Percentiles rank a stretch among this genome's conserved stretches.
Evolutionary conservation across 2,797 vertebrate species (phyloP).

Genomic region (Telmatherina bonti): DNA sequence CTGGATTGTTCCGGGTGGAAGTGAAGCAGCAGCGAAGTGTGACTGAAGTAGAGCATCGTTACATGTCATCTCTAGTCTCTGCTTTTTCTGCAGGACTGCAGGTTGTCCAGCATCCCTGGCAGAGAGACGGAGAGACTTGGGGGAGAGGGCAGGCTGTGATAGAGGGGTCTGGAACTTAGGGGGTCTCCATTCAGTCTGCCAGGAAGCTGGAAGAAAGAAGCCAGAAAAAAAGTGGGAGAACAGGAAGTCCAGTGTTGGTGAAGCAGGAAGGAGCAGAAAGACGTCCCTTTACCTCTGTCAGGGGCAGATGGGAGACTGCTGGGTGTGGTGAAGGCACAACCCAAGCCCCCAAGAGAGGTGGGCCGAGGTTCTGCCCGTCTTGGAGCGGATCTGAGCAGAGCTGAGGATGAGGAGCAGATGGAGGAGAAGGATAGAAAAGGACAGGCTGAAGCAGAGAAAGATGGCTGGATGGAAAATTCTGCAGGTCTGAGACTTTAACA

Average conservation of each 20-base stretch:
- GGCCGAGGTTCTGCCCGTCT: slow-evolving; percentile 52
- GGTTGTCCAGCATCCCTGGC: slow-evolving; percentile 39
- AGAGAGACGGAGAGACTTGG: slow-evolving; percentile 65
- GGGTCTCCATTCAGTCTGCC: slow-evolving; percentile 85
- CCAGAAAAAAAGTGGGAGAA: not conserved
- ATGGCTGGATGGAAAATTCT: not conserved
- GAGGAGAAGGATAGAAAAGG: slow-evolving; percentile 40
- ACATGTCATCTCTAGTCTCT: slow-evolving; percentile 65
- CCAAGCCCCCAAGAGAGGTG: slow-evolving; percentile 47
- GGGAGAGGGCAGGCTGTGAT: slow-evolving; percentile 58
- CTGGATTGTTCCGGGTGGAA: not conserved
- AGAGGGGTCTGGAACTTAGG: slow-evolving; percentile 75
- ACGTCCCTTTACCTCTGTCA: slow-evolving; percentile 74
- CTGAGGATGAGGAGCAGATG: slow-evolving; percentile 47
- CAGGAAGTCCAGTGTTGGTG: slow-evolving; percentile 19
- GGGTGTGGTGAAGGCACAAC: slow-evolving; percentile 72
- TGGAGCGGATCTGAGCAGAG: slow-evolving; percentile 51
- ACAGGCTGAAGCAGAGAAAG: slow-evolving; percentile 18
- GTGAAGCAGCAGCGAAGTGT: slow-evolving; percentile 2
- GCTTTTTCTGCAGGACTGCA: slow-evolving; percentile 57
- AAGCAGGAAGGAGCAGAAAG: not conserved
- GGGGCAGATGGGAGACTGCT: slow-evolving; percentile 81
- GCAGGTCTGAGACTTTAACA: no score
- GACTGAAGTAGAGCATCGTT: slow-evolving; percentile 46
- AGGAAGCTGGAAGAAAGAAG: slow-evolving; percentile 71